Evolutionary conservation across 2,797 vertebrate species (phyloP), one percentile per base, ranked within the genome.

Genomic region (Antrozous pallidus): DNA sequence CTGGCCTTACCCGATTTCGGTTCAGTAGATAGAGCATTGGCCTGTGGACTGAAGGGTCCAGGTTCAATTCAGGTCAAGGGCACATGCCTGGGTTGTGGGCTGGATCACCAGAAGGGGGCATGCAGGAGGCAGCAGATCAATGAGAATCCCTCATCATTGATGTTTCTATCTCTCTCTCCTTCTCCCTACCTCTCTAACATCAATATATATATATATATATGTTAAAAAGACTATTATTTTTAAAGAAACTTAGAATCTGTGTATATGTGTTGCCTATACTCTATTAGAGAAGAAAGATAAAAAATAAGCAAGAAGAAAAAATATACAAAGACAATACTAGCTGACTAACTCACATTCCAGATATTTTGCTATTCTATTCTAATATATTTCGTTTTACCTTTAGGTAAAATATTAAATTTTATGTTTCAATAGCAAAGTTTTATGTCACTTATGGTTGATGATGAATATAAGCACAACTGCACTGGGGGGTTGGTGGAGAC

Each of bases 341-440:
- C 31, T 61, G 4, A 77, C n/a, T 54, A 83, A 75, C 40, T 79
- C 11, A 54, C 42, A 26, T 3, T 42, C 12, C 26, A 45, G 18
- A 36, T 42, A 36, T 49, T 86, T 91, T 82, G 73, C 49, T 70
- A 33, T 47, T 73, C 22, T 36, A 69, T 63, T 40, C 3, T 40
- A 58, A 26, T 56, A 42, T 61, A 61, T 65, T 71, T 73, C 86
- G n/a, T 96, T 83, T 94, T 42, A 78, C 22, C 88, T 28, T 93
- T 75, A 91, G 1, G 56, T 33, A 91, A 31, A 33, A 63, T 69
- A 67, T 12, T 88, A 38, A 26, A 24, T 63, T 90, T 90, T 88
- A 56, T 28, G 13, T 65, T 93, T 85, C 26, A 56, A n/a, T 11
- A 38, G 26, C 14, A 78, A 47, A 8, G 22, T 74, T 65, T 69